Evolutionary conservation across 2,797 vertebrate species (phyloP).

Genomic region (Myripristis murdjan): DNA sequence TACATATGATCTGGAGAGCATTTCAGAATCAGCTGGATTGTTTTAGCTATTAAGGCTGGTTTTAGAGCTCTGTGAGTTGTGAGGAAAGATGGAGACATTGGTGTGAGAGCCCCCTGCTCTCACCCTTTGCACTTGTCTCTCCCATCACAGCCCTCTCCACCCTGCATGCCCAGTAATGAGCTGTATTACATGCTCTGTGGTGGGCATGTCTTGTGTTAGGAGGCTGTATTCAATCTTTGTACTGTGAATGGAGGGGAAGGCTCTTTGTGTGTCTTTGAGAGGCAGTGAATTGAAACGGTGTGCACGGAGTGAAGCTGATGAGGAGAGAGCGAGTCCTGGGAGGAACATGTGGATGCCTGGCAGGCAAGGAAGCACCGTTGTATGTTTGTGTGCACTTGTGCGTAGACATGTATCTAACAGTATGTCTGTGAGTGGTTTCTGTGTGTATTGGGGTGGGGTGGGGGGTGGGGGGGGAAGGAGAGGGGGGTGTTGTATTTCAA

Average conservation of each 20-base stretch:
- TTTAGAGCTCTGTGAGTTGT: constrained; percentile 59
- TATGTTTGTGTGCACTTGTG: constrained; percentile 64
- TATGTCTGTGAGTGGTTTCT: constrained; percentile 40
- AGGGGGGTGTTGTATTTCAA: no score
- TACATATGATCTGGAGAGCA: constrained; percentile 45
- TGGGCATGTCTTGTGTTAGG: constrained; percentile 78
- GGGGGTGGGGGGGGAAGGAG: no score
- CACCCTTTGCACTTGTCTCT: constrained; percentile 64
- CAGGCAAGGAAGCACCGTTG: constrained; percentile 64
- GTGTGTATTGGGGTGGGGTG: constrained; percentile 34
- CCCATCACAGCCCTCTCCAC: constrained; percentile 74
- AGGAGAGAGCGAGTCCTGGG: constrained; percentile 76
- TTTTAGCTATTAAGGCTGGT: constrained; percentile 73
- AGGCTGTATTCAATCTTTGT: constrained; percentile 77
- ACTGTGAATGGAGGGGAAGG: constrained; percentile 69
- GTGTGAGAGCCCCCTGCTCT: constrained; percentile 36
- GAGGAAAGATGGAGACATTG: constrained; percentile 76
- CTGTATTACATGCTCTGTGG: constrained; percentile 84
- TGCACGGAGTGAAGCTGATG: constrained; percentile 83
- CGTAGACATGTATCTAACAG: constrained; percentile 46
- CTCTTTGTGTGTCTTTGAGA: constrained; percentile 83
- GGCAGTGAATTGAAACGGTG: constrained; percentile 81
- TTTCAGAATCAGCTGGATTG: constrained; percentile 57
- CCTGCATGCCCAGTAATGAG: constrained; percentile 78
- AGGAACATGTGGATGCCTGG: constrained; percentile 79